Evolutionary conservation across 53 echinoderm and acorn worm species (phyloP), one percentile per base, ranked within the genome.

Genomic region (Echinarachnius parma): DNA sequence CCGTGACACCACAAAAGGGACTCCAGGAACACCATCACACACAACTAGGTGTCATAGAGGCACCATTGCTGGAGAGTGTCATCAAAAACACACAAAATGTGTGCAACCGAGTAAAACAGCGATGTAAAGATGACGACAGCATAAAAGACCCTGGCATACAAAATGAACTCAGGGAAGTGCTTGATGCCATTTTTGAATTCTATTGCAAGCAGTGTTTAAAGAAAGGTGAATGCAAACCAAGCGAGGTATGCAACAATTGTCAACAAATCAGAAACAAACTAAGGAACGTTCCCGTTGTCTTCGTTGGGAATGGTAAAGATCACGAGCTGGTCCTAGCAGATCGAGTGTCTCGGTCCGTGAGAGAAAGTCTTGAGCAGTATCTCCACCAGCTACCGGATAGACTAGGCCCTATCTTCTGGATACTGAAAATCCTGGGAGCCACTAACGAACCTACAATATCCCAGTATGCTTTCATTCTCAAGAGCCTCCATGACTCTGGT

Each of bases 391-490:
- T 75, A 20, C 75, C 63, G 2, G 75, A 82, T 57, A 63, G 31
- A 16, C 62, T 61, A 4, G 58, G 55, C 21, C 48, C 64, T 33
- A 29, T 9, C 32, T 55, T 55, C 26, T 29, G 19, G 42, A 2
- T 75, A 4, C 44, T 82, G 14, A 63, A 20, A 4, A 24, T 62
- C 5, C 39, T 82, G 29, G 82, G 75, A 1, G 64, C 63, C 23
- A 82, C 75, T 4, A 46, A 46, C 18, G 29, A 36, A 75, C 75
- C 82, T 31, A 33, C 82, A 3, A 30, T 75, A 62, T 27, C 28
- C 4, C 82, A 82, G 45, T 75, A 82, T 63, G 82, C 75, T 5
- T 29, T 9, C 18, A 64, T 82, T 62, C 53, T 82, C 10, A 21
- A 56, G 27, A 21, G 53, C 21, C 28, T 82, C 10, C 53, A 23